Conservation (phyloP, 2,113 vertebrate genomes). For the Aleadryas rufinucha region DNA sequence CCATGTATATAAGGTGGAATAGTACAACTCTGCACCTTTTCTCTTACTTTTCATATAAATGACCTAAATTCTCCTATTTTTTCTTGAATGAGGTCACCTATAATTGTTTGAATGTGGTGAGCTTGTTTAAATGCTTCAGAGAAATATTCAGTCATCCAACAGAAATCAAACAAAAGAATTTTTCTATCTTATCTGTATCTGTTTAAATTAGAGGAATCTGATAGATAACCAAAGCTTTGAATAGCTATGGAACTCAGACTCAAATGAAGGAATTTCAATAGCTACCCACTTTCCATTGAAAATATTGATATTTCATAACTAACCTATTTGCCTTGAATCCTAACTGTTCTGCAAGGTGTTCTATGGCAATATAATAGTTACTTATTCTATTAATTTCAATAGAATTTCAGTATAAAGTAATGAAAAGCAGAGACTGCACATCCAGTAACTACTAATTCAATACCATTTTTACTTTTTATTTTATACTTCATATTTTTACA, state of each 20-base stretch:
- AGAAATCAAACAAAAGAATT: neutral
- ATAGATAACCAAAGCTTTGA: neutral
- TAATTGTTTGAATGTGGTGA: neutral
- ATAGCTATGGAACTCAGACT: neutral
- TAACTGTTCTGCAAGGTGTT: neutral
- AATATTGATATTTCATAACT: neutral
- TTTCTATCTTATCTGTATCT: neutral
- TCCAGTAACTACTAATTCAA: neutral
- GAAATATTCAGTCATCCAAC: neutral
- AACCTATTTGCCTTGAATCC: neutral
- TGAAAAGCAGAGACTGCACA: neutral
- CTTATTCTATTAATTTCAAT: slow-evolving; percentile 31
- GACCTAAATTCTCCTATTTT: neutral
- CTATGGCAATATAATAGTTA: neutral
- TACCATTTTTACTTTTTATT: neutral
- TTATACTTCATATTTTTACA: neutral
- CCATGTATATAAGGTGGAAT: neutral
- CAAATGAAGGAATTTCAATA: slow-evolving; percentile 3
- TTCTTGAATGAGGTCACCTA: neutral
- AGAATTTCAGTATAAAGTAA: neutral
- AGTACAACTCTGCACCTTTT: neutral
- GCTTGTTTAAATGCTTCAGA: neutral
- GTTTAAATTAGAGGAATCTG: neutral
- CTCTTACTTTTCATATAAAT: neutral
- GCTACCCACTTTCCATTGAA: neutral